Evolutionary conservation across 1,140 invertebrate genomes (phyloP), one percentile per base, ranked within the genome.

Genomic region (Leptonema lineaticorne): DNA sequence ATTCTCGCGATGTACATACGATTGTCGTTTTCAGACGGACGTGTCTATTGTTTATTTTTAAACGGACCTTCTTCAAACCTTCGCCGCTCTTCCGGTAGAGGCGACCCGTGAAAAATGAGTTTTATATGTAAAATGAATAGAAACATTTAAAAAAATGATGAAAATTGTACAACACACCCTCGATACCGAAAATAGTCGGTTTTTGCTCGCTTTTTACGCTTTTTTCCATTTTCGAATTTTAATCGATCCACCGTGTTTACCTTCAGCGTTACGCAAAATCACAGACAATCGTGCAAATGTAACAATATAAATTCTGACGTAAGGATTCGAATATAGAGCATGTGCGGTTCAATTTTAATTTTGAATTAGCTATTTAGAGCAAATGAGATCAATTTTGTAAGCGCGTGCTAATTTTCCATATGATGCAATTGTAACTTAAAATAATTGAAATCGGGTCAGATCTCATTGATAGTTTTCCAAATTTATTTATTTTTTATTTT

Each of bases 31-130:
- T 8, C 24, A 53, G 8, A 24, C 20, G 24, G 24, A 26, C 4
- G 27, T 41, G 11, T 9, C 33, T 2, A 18, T 56, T n/a, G n/a
- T n/a, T n/a, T 57, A 20, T 33, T 33, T 59, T 59, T 33, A 16
- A 59, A 37, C 6, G 14, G 33, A 62, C 59, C 59, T 62, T 45
- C 59, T 26, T 45, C 14, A 18, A 7, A 22, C 58, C 58, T 62
- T 62, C 59, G n/a, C 7, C n/a, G 24, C 1, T 37, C 33, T 62
- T 45, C 59, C 59, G 59, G 59, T 24, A 24, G 26, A 11, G 30
- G 26, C 33, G 22, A 37, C 18, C 30, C 33, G 50, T n/a, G 18
- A 53, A 53, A 53, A 7, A 53, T 8, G 7, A 53, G 4, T 53
- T 53, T n/a, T n/a, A n/a, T n/a, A n/a, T n/a, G 37, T n/a, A 33